phyloP scores from a whole-genome alignment of 2,888 invertebrate genomes.

The Melinopterus prodromus region DNA sequence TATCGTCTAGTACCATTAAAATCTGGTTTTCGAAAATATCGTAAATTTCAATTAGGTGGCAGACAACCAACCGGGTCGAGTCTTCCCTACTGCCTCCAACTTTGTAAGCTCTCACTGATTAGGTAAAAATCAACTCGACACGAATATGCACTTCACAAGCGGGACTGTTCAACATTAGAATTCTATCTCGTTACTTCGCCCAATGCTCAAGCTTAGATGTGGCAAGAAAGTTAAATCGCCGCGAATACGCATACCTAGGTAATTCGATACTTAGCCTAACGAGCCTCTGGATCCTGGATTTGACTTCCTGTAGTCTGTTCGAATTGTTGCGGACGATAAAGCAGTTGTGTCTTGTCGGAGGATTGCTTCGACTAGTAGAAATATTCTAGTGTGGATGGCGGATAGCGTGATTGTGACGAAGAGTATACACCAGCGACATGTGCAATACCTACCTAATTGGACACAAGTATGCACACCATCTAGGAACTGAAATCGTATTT shows the following conservation, averaged over 20 bases:
- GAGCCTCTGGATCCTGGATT: not conserved
- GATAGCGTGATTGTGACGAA: too few relatives aligned
- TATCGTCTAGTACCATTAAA: not conserved
- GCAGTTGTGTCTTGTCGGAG: not conserved
- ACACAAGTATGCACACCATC: too few relatives aligned
- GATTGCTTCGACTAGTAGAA: not conserved
- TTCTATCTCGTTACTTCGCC: constrained; percentile 38
- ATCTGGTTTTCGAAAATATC: not conserved
- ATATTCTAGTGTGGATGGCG: not conserved
- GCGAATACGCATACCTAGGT: not conserved
- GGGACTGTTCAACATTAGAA: constrained; percentile 33
- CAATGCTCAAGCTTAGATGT: not conserved
- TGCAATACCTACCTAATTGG: too few relatives aligned
- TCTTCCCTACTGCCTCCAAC: not conserved
- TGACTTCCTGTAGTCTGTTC: not conserved
- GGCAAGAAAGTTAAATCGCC: not conserved
- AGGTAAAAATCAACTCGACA: constrained; percentile 46
- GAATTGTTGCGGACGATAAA: not conserved
- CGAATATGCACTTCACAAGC: constrained; percentile 48
- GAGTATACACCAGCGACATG: too few relatives aligned
- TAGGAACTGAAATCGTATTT: too few relatives aligned
- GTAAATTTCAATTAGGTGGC: not conserved
- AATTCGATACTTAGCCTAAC: not conserved
- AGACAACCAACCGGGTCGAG: not conserved
- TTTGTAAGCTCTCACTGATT: not conserved